phyloP scores from a whole-genome alignment of 2,113 vertebrate genomes.

The Notiomystis cincta region DNA sequence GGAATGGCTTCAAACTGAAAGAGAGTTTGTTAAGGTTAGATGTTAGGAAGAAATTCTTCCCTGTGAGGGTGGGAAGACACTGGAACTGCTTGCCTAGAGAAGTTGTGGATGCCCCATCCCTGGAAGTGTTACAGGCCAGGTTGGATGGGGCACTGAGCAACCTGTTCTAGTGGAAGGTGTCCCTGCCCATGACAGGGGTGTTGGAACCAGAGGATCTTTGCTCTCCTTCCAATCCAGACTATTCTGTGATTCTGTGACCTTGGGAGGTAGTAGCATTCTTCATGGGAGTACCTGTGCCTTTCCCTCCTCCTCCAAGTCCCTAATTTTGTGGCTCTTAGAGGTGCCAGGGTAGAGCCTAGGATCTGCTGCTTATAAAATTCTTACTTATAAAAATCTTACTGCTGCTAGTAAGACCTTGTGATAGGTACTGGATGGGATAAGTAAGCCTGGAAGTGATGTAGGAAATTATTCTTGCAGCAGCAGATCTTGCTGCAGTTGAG shows the following conservation, averaged over 20 bases:
- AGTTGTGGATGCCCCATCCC: background rate
- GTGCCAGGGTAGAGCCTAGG: background rate
- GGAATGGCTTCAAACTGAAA: background rate
- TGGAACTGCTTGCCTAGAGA: background rate
- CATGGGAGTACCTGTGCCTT: background rate
- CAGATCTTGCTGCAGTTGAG: background rate
- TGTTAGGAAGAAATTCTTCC: background rate
- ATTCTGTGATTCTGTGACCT: background rate
- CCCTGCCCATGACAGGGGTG: fast-evolving
- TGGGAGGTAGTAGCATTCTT: background rate
- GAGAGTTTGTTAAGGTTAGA: background rate
- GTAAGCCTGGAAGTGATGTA: background rate
- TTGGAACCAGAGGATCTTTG: background rate
- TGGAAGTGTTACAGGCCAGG: background rate
- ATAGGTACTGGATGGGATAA: background rate
- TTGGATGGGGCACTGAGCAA: background rate
- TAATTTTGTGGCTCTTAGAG: background rate
- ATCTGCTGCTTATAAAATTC: background rate
- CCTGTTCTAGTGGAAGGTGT: background rate
- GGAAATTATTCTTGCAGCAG: background rate
- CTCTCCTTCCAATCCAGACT: background rate
- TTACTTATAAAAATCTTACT: no score
- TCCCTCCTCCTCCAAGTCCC: fast-evolving
- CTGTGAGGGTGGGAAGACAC: background rate
- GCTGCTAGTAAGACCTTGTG: fast-evolving